Percentiles rank a stretch among this genome's conserved stretches.
These are phyloP conservation scores for Babylonia areolata DNA, from an alignment of 1,140 invertebrate genomes.

Conservation along the genomic window DNA sequence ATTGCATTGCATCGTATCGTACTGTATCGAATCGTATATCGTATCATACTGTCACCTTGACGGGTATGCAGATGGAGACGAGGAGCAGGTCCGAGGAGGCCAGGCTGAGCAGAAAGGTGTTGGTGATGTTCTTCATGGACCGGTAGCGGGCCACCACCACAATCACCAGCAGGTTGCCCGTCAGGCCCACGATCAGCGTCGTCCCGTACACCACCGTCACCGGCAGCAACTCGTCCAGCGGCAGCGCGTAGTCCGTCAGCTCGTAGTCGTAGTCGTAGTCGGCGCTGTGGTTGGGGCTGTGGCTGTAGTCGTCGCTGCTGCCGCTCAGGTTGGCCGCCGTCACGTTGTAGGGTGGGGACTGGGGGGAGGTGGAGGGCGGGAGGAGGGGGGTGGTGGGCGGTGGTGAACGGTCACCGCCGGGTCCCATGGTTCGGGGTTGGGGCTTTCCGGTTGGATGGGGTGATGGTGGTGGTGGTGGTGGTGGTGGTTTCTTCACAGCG, in stretches of 20 bases:
- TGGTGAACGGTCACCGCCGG: not conserved
- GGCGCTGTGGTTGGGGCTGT: constrained; percentile 20
- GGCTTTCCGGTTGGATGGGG: not conserved
- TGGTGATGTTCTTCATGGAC: constrained; percentile 81
- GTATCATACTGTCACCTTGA: constrained; percentile 86
- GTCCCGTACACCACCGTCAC: constrained; percentile 80
- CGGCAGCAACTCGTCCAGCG: constrained; percentile 80
- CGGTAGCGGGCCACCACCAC: constrained; percentile 77
- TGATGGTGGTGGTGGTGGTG: not conserved
- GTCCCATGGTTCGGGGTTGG: not conserved
- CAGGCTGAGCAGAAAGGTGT: constrained; percentile 83
- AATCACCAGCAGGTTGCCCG: constrained; percentile 81
- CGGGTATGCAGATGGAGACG: constrained; percentile 85
- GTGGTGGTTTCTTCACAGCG: not conserved
- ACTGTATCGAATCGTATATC: no score
- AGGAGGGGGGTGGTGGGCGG: no score
- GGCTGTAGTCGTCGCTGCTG: not conserved
- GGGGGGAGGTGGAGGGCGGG: not conserved
- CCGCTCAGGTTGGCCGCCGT: not conserved
- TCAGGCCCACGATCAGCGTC: constrained; percentile 81
- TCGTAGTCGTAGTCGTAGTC: constrained; percentile 47
- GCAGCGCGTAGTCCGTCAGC: constrained; percentile 37
- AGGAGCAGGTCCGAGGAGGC: constrained; percentile 85
- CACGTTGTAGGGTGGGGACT: not conserved
- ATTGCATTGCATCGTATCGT: no score